Base-by-base conservation (phyloP, 2,888 invertebrate genomes). In the Lamellibrachia columna region DNA sequence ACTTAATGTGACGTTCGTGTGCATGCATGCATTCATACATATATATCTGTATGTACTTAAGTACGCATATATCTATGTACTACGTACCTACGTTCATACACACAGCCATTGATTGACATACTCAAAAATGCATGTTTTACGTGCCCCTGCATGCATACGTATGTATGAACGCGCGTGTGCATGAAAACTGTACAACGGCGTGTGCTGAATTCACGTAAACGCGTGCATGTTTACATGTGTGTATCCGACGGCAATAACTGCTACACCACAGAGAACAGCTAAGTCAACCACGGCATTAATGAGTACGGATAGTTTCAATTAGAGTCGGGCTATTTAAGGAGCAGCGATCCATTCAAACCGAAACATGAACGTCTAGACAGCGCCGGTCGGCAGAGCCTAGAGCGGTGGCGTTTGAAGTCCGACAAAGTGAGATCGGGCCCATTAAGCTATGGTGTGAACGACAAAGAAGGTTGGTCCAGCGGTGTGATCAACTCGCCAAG, bases 11-110 rank as follows among this genome's bases (percentile, higher is more conserved):
- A n/a, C 28, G 40, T n/a, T 6, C 91, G 91, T 3, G 53, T 91
- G 52, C 28, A 28, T 28, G 11, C 28, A 6, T 91, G 91, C 53
- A 40, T 15, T 15, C 22, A 8, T 28, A 91, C 40, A 91, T 1
- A 91, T 91, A 91, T 91, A 91, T 91, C n/a, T 91, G 40, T 91
- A n/a, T 91, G 52, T 91, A 91, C 52, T 15, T 15, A 91, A 28
- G 40, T 91, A 28, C 11, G 52, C 52, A 91, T 91, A n/a, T 91
- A 91, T 91, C 40, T 40, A 40, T 40, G 40, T 40, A 40, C 40
- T 40, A 40, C 40, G 40, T 40, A 40, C 40, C 40, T 40, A 40
- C 1, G 40, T 40, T 40, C 40, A 40, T 40, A 40, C 40, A 40
- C 40, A 40, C 40, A 40, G 40, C 40, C 40, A 40, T 40, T 40